These are phyloP conservation scores for Strigamia maritima DNA, from an alignment of 2,888 invertebrate species.

Conservation along the genomic window DNA sequence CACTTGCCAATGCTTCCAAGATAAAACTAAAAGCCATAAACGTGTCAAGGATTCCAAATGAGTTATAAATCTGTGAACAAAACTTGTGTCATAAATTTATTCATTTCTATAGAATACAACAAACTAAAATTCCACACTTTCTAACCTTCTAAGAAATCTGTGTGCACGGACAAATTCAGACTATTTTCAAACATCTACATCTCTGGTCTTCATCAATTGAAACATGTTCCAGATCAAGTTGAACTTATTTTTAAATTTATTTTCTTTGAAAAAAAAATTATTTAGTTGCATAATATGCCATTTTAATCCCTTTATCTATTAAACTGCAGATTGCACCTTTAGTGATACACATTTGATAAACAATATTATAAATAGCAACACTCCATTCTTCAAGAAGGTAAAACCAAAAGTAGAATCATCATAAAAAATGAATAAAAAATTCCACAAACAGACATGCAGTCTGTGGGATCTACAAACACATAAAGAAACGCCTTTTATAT, in stretches of 20 bases:
- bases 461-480: neutral
- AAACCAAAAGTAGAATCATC: neutral
- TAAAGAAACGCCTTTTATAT: neutral
- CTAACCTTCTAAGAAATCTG: neutral
- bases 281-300: neutral
- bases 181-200: too few species aligned
- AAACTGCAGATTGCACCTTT: neutral
- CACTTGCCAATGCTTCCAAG: neutral
- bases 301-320: constrained; percentile 8
- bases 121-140: neutral
- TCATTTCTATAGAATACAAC: neutral
- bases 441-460: neutral
- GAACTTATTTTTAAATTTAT: too few species aligned
- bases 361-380: constrained; percentile 16
- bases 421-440: neutral
- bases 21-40: constrained; percentile 23
- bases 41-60: neutral
- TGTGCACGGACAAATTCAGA: neutral
- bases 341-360: constrained; percentile 12
- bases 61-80: neutral
- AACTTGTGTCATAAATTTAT: neutral
- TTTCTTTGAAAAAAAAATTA: neutral
- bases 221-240: neutral
- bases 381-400: constrained; percentile 16
- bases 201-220: neutral